Conservation (phyloP, 2,797 vertebrate species). For the Stomatorhinus walkeri region DNA sequence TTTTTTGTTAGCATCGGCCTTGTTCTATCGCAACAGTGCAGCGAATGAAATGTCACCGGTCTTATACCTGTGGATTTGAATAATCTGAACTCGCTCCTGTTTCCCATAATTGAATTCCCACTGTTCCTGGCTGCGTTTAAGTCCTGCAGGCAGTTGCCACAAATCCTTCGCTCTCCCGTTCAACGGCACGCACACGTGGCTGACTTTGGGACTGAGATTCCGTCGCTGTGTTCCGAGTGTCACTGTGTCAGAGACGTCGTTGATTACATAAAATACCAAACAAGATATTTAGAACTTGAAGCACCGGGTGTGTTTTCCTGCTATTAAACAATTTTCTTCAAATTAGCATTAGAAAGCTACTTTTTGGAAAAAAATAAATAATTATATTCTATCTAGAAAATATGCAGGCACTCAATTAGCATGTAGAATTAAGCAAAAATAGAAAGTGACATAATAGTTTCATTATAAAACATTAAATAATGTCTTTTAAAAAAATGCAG, state of each 20-base stretch:
- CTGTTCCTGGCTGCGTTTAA: conserved; percentile 8
- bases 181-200: neutral
- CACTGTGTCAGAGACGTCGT: neutral
- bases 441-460: conserved; percentile 21
- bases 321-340: neutral
- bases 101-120: conserved; percentile 18
- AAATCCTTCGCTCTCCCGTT: neutral
- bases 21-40: neutral
- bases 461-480: conserved; percentile 27
- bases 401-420: conserved; percentile 21
- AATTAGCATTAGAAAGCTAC: conserved; percentile 2
- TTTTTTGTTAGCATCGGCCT: neutral
- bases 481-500: conserved; percentile 7
- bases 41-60: neutral
- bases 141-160: neutral
- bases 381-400: conserved; percentile 22
- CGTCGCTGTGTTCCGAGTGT: neutral
- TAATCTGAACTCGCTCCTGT: conserved; percentile 19
- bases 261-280: neutral
- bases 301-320: neutral
- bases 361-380: conserved; percentile 14
- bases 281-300: neutral
- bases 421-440: conserved; percentile 24
- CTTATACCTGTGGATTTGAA: neutral
- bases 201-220: neutral